Conservation (phyloP, 2,113 vertebrate species). For the Vulpes lagopus region DNA sequence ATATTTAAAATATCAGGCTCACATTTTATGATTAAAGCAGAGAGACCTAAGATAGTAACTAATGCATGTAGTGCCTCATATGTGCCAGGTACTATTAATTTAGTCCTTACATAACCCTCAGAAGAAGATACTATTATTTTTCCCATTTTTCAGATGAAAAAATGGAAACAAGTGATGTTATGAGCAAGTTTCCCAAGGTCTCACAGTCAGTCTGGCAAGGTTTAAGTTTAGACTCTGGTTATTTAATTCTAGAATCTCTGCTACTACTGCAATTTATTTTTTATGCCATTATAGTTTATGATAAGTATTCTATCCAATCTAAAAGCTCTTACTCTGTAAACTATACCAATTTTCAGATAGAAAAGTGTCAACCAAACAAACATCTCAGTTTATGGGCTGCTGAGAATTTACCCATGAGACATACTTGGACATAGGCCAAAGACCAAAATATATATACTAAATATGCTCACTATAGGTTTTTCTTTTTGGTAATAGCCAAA, state of each 20-base stretch:
- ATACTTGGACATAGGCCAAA: background rate
- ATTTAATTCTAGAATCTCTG: background rate
- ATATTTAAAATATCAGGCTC: constrained; percentile 3
- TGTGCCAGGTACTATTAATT: background rate
- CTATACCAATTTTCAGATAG: background rate
- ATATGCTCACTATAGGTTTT: background rate
- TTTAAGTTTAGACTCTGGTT: background rate
- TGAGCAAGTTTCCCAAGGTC: background rate
- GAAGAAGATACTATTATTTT: background rate
- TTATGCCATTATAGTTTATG: background rate
- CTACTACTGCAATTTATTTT: background rate
- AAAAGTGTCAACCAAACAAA: background rate
- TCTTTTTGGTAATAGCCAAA: background rate
- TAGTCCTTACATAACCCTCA: background rate
- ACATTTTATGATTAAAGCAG: constrained; percentile 5
- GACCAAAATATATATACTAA: background rate
- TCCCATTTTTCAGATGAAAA: constrained; percentile 20
- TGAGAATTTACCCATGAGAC: background rate
- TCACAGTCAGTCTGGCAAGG: background rate
- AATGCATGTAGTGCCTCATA: background rate
- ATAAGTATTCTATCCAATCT: background rate
- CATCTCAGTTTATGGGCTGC: background rate
- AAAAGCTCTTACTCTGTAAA: background rate
- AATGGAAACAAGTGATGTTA: background rate
- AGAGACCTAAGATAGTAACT: constrained; percentile 49